Conservation (phyloP, 2,797 vertebrate genomes). For the Crenuchus spilurus region DNA sequence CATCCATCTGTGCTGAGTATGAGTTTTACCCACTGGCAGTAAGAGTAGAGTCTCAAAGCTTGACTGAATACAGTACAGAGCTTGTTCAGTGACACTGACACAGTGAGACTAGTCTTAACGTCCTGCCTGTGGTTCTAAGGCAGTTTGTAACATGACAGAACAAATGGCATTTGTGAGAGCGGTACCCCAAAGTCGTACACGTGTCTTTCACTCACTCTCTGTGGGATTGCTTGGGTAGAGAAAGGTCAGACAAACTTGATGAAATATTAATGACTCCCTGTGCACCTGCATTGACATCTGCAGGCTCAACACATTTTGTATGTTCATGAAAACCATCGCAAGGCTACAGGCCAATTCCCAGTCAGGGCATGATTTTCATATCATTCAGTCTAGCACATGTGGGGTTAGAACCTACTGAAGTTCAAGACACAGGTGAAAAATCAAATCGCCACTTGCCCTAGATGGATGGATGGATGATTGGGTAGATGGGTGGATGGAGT, state of each 20-base stretch:
- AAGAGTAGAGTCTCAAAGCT: not conserved
- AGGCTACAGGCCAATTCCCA: not conserved
- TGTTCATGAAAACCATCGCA: slow-evolving; percentile 1
- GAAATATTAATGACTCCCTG: slow-evolving; percentile 37
- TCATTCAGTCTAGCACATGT: too few species aligned
- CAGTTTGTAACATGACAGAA: not conserved
- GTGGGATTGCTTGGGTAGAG: not conserved
- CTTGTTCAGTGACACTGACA: not conserved
- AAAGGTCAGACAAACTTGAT: slow-evolving; percentile 38
- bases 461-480: too few species aligned
- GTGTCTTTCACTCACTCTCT: slow-evolving; percentile 31
- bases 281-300: slow-evolving; percentile 13
- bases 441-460: too few species aligned
- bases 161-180: not conserved
- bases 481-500: too few species aligned
- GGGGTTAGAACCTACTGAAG: too few species aligned
- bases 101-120: not conserved
- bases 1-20: not conserved
- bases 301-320: not conserved
- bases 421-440: too few species aligned
- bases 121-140: not conserved
- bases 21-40: not conserved
- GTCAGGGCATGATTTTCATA: too few species aligned
- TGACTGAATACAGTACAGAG: not conserved
- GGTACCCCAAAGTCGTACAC: slow-evolving; percentile 3